Percentiles rank a stretch among this genome's conserved stretches.
Evolutionary conservation across 1,140 invertebrate species (phyloP).

Genomic region (Drosophila kurseongensis): DNA sequence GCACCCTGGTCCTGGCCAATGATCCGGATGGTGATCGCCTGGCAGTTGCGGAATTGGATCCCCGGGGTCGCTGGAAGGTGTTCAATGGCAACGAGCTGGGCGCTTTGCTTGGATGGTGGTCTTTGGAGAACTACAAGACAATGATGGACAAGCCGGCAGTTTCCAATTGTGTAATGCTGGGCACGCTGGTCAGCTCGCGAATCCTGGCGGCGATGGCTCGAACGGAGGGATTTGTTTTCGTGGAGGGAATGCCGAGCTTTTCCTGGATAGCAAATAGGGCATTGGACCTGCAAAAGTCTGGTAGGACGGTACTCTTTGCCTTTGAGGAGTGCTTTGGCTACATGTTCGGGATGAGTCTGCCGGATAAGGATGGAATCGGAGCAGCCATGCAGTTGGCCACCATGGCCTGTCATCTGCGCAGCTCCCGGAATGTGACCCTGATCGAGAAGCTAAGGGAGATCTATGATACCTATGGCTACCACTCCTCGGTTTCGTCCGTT

Average conservation of each 20-base stretch:
- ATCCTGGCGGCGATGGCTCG: conserved; percentile 94
- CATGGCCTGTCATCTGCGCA: conserved; percentile 91
- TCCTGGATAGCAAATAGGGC: conserved; percentile 99
- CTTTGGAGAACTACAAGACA: conserved; percentile 88
- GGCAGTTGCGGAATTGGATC: conserved; percentile 93
- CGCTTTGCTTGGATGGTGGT: conserved; percentile 97
- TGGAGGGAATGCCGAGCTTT: conserved; percentile 98
- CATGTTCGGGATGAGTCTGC: conserved; percentile 94
- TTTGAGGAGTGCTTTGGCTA: conserved; percentile 98
- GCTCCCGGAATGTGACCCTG: conserved; percentile 87
- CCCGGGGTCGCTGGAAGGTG: conserved; percentile 92
- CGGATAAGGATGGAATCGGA: conserved; percentile 98
- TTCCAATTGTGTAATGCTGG: conserved; percentile 91
- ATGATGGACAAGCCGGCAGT: conserved; percentile 85
- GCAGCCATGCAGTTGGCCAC: conserved; percentile 93
- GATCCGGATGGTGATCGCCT: conserved; percentile 99
- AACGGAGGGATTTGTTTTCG: conserved; percentile 93
- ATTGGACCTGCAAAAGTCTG: conserved; percentile 89
- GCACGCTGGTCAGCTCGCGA: conserved; percentile 98
- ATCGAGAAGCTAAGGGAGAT: conserved; percentile 91
- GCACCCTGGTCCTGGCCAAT: conserved; percentile 95
- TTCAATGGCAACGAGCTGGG: conserved; percentile 99
- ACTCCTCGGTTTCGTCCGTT: conserved; percentile 93
- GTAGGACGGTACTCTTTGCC: conserved; percentile 94
- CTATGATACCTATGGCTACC: conserved; percentile 94